These are phyloP conservation scores for Linepithema humile DNA, from an alignment of 1,140 invertebrate species.

Conservation along the genomic window DNA sequence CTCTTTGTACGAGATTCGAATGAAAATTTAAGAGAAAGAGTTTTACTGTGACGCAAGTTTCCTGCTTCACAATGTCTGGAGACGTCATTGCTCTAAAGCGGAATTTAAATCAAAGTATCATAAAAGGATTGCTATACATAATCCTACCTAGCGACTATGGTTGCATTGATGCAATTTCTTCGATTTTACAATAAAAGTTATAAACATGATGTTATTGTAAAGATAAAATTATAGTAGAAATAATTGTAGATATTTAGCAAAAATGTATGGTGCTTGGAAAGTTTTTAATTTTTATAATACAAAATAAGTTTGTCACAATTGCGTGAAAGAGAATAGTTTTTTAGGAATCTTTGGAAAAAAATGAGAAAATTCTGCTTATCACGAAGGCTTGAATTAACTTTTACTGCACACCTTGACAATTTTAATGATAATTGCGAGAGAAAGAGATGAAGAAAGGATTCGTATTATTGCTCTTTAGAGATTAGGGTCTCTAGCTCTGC, in stretches of 20 bases:
- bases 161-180: too few relatives aligned
- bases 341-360: slow-evolving; percentile 52
- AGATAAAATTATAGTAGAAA: background rate
- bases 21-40: slow-evolving; percentile 74
- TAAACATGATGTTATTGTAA: background rate
- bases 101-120: slow-evolving; percentile 3
- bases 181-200: too few relatives aligned
- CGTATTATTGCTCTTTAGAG: slow-evolving; percentile 84
- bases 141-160: too few relatives aligned
- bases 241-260: background rate
- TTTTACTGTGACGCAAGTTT: slow-evolving; percentile 24
- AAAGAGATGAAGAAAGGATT: slow-evolving; percentile 80
- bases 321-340: slow-evolving; percentile 58
- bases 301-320: slow-evolving; percentile 71
- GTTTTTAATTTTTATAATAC: slow-evolving; percentile 13
- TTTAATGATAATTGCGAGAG: slow-evolving; percentile 75
- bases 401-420: slow-evolving; percentile 69
- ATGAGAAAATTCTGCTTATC: slow-evolving; percentile 74
- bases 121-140: background rate
- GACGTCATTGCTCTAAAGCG: background rate
- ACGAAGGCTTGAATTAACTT: slow-evolving; percentile 74
- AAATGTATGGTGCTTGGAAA: background rate
- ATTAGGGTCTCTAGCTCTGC: slow-evolving; percentile 81
- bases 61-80: background rate
- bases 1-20: slow-evolving; percentile 76